Conservation (phyloP, 1,140 invertebrate genomes). For the Forficula auricularia region DNA sequence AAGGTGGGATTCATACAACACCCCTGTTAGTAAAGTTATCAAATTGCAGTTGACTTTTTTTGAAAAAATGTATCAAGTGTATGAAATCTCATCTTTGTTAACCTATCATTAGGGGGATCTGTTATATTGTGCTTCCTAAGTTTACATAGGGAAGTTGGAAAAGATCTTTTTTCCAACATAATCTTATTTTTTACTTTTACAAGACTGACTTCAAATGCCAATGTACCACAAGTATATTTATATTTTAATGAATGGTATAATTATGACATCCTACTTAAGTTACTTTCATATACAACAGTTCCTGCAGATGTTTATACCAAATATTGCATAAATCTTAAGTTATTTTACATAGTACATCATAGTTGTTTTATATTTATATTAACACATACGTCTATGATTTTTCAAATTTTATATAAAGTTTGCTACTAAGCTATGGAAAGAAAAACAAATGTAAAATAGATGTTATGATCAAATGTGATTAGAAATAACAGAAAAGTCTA, state of each 20-base stretch:
- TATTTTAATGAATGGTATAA: constrained; percentile 8
- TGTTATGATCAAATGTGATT: background rate
- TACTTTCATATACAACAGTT: constrained; percentile 11
- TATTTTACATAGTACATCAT: constrained; percentile 5
- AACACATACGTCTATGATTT: background rate
- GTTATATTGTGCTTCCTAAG: constrained; percentile 3
- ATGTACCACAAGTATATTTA: constrained; percentile 11
- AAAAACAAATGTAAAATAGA: constrained; percentile 1
- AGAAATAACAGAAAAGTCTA: background rate
- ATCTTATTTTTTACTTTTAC: constrained; percentile 6
- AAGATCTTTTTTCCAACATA: background rate
- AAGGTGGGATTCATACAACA: background rate
- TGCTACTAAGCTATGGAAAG: constrained; percentile 3
- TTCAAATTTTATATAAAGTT: constrained; percentile 8
- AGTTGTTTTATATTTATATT: constrained; percentile 3
- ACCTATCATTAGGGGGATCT: background rate
- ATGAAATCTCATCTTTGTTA: too few species aligned
- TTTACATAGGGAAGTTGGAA: background rate
- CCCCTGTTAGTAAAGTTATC: background rate
- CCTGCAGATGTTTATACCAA: constrained; percentile 14
- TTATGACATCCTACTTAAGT: constrained; percentile 9
- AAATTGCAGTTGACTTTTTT: too few species aligned
- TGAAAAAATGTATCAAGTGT: too few species aligned
- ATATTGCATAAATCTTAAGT: constrained; percentile 13
- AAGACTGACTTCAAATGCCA: constrained; percentile 15